Base-by-base conservation (phyloP, 1,140 invertebrate species). In the Oedothorax gibbosus region DNA sequence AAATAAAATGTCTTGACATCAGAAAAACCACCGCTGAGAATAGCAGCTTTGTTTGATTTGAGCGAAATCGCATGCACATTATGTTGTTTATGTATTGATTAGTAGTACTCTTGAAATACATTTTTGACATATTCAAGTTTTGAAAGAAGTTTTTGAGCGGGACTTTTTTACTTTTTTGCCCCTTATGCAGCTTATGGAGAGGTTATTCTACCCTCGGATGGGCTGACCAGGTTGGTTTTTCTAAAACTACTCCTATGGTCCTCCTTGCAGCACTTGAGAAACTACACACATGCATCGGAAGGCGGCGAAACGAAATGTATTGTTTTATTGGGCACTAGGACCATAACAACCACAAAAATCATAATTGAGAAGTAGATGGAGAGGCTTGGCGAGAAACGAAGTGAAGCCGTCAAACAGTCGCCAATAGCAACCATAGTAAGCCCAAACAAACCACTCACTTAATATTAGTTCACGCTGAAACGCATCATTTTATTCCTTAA, bases 201-300 rank as follows among this genome's bases (percentile, higher is more conserved):
- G 85, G 85, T 72, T 86, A 80, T 80, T 86, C 85, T 53, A 86
- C 85, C 73, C 77, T 86, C 62, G 85, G 85, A 86, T 86, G 85
- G 85, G 85, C 76, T 78, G 85, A 86, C 18, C 76, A 86, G 85
- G 85, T 86, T 80, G 76, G 85, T 86, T 71, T 21, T 66, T 71
- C 21, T 54, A 81, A 84, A 72, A 84, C 71, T 75, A 71, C 20
- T 84, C 49, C 76, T 84, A 65, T 84, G 54, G 66, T 71, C 64
- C 69, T 62, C 49, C 51, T 21, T 53, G 7, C 51, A 68, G 81
- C 60, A 84, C 72, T 18, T 66, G 81, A 68, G 69, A 84, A 75
- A 66, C 69, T 53, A 84, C 72, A 84, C 50, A 11, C 77, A 68
- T 68, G 53, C 75, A 57, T 51, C 8, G 3, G 14, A 50, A 14